A percentile compares a stretch with the other conserved stretches of the same genome.
Evolutionary conservation across 2,888 invertebrate species (phyloP).

Genomic region (Thymelicus acteon): DNA sequence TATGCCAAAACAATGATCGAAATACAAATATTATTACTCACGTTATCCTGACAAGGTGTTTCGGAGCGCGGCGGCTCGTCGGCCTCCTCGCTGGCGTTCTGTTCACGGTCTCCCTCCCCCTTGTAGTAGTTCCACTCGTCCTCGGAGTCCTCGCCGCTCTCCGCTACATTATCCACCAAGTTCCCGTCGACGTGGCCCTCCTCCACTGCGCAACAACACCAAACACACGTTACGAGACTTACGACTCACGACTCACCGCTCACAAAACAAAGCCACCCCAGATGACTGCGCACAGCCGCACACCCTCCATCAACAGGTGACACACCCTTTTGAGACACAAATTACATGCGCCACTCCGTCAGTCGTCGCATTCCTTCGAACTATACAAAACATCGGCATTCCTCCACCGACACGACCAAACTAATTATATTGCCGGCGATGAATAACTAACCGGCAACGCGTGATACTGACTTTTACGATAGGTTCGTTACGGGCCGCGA

Average conservation of each 20-base stretch:
- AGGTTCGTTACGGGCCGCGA: conserved; percentile 73
- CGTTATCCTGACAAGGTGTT: conserved; percentile 79
- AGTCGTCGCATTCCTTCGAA: neutral
- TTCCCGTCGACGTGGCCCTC: conserved; percentile 78
- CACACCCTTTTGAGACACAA: conserved; percentile 65
- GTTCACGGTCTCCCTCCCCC: conserved; percentile 86
- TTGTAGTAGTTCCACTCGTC: conserved; percentile 95
- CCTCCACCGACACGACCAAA: conserved; percentile 42
- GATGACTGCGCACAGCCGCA: conserved; percentile 47
- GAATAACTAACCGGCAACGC: conserved; percentile 53
- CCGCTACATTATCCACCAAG: conserved; percentile 89
- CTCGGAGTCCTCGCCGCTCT: conserved; percentile 91
- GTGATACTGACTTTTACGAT: conserved; percentile 57
- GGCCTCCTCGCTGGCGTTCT: conserved; percentile 84
- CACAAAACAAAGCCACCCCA: conserved; percentile 27
- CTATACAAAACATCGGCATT: conserved; percentile 22
- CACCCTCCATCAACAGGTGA: conserved; percentile 73
- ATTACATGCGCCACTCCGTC: neutral
- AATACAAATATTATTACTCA: conserved; percentile 50
- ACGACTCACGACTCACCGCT: conserved; percentile 28
- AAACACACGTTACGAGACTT: conserved; percentile 48
- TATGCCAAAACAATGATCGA: too few species aligned
- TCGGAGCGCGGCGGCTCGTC: conserved; percentile 79
- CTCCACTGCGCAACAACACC: conserved; percentile 71
- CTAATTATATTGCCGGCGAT: conserved; percentile 47